Percentiles rank a stretch among this genome's conserved stretches.
These are phyloP conservation scores for Indri indri DNA, from an alignment of 2,113 vertebrate genomes.

Conservation along the genomic window DNA sequence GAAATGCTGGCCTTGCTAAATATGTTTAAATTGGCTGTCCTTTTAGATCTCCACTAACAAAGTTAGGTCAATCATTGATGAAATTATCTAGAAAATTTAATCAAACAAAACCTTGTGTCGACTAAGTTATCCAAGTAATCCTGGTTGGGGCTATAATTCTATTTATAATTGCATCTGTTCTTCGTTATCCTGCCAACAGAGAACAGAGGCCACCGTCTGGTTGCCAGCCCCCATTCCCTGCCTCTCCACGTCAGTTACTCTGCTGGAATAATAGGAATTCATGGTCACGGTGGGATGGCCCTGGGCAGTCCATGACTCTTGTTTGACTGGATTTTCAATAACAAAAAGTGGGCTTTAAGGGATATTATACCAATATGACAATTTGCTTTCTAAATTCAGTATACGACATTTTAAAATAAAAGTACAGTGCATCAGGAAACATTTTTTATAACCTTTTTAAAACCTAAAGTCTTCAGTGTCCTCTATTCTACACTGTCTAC, in stretches of 20 bases:
- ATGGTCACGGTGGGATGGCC: neutral
- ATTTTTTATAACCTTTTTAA: neutral
- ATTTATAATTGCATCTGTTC: conserved; percentile 71
- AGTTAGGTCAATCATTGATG: conserved; percentile 72
- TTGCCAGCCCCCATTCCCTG: neutral
- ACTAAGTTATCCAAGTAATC: conserved; percentile 66
- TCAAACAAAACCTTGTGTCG: conserved; percentile 63
- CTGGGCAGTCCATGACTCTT: neutral
- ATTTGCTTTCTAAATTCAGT: neutral
- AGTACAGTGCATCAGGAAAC: neutral
- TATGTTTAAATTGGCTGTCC: neutral
- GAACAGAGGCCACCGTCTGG: conserved; percentile 28
- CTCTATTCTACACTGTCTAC: neutral
- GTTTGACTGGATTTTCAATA: neutral
- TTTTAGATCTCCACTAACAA: conserved; percentile 48
- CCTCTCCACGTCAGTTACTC: neutral
- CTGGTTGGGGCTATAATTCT: conserved; percentile 66
- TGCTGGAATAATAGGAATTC: neutral
- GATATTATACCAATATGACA: neutral
- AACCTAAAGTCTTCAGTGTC: neutral
- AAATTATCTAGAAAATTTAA: conserved; percentile 74
- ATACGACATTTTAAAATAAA: neutral
- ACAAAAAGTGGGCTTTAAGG: neutral
- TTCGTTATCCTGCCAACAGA: conserved; percentile 54
- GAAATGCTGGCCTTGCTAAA: neutral